Percentiles rank a stretch among this genome's conserved stretches.
Conservation (phyloP, 2,113 vertebrate genomes). For the Tyto alba region DNA sequence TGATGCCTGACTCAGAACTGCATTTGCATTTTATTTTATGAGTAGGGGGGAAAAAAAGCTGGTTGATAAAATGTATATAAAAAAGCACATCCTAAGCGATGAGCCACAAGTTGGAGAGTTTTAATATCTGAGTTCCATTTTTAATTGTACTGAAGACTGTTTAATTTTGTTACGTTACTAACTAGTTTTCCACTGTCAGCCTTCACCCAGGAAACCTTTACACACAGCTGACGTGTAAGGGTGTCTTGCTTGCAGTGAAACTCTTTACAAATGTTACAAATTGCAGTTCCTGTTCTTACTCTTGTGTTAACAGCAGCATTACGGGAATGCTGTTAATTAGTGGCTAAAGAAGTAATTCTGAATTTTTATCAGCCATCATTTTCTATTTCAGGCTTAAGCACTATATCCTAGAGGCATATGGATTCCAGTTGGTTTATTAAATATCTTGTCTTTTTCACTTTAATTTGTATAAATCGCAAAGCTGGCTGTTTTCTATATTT, state of each 20-base stretch:
- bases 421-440: conserved; percentile 5
- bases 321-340: conserved; percentile 3
- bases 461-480: neutral
- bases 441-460: conserved; percentile 2
- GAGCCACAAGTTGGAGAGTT: neutral
- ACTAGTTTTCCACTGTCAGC: neutral
- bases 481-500: neutral
- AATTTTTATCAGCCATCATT: conserved; percentile 18
- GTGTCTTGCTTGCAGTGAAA: neutral
- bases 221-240: neutral
- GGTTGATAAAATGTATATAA: fast-evolving
- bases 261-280: neutral
- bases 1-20: neutral
- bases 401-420: neutral
- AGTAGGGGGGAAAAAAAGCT: neutral
- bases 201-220: neutral
- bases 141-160: neutral
- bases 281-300: neutral
- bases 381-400: conserved; percentile 1
- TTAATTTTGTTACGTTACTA: neutral
- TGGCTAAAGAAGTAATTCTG: neutral
- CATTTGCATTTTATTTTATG: neutral
- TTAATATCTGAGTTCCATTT: neutral
- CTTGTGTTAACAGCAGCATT: neutral
- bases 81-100: neutral